Percentiles rank a stretch among this genome's conserved stretches.
These are phyloP conservation scores for Metallyticus violacea DNA, from an alignment of 2,888 invertebrate genomes.

Conservation along the genomic window DNA sequence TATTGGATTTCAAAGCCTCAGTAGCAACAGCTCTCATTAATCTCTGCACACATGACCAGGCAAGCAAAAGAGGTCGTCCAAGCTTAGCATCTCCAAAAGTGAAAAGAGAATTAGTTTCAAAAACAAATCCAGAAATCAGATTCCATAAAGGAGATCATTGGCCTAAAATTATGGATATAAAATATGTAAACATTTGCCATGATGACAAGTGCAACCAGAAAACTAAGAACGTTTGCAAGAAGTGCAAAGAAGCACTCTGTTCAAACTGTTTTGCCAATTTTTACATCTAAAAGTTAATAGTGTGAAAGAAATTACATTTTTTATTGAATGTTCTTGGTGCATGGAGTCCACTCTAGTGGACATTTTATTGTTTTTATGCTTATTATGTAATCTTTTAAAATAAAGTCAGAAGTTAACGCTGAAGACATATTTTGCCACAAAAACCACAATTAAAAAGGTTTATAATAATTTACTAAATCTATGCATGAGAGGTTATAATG, in stretches of 20 bases:
- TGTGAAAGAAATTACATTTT: too few species aligned
- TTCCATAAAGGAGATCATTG: slow-evolving; percentile 12
- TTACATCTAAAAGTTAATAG: neutral
- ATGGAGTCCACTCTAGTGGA: too few species aligned
- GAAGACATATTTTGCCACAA: too few species aligned
- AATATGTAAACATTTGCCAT: neutral
- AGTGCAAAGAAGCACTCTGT: slow-evolving; percentile 6
- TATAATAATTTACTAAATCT: too few species aligned
- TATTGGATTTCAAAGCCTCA: neutral
- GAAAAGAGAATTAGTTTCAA: neutral
- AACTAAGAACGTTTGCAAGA: neutral
- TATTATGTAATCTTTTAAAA: too few species aligned
- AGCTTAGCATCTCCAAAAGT: neutral
- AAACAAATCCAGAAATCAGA: neutral
- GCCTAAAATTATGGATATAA: slow-evolving; percentile 2
- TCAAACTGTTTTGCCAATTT: slow-evolving; percentile 4
- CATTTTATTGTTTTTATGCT: too few species aligned
- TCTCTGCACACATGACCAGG: neutral
- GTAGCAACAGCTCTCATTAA: slow-evolving; percentile 9
- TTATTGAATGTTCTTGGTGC: too few species aligned
- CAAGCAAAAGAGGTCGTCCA: neutral
- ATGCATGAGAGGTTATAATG: too few species aligned
- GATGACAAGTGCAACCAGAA: slow-evolving; percentile 6
- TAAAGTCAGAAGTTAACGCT: too few species aligned
- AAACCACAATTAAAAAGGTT: too few species aligned